Percentiles rank a stretch among this genome's conserved stretches.
phyloP scores from a whole-genome alignment of 2,888 invertebrate species.

The Scaptomyza caliginosa region DNA sequence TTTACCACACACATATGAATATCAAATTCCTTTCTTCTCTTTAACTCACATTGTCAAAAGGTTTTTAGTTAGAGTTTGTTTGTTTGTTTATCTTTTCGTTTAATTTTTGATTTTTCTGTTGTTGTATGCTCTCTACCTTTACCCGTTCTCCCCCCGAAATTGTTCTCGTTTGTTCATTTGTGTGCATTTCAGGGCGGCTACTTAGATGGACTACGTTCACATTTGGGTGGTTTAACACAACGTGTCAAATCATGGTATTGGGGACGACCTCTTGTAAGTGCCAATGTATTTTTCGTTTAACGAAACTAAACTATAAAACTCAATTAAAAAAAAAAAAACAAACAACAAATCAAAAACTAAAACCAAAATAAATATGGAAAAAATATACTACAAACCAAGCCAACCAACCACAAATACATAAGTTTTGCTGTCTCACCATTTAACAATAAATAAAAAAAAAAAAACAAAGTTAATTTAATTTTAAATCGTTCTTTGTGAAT shows the following conservation, averaged over 20 bases:
- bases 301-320: slow-evolving; percentile 60
- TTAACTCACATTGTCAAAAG: slow-evolving; percentile 9
- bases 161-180: slow-evolving; percentile 83
- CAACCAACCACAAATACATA: slow-evolving; percentile 59
- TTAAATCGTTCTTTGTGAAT: slow-evolving; percentile 56
- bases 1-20: slow-evolving; percentile 18
- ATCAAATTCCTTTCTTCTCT: slow-evolving; percentile 27
- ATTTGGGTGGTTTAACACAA: slow-evolving; percentile 98
- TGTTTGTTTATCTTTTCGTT: slow-evolving; percentile 7
- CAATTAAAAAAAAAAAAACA: slow-evolving; percentile 40
- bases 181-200: slow-evolving; percentile 92
- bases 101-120: slow-evolving; percentile 1
- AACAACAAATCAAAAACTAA: slow-evolving; percentile 18
- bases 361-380: slow-evolving; percentile 37
- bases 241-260: slow-evolving; percentile 98
- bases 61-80: slow-evolving; percentile 16
- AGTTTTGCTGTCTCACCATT: slow-evolving; percentile 56
- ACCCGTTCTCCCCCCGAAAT: slow-evolving; percentile 70
- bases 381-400: slow-evolving; percentile 31
- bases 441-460: neutral
- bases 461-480: neutral
- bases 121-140: slow-evolving; percentile 43
- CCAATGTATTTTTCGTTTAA: slow-evolving; percentile 84
- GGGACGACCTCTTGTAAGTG: slow-evolving; percentile 98
- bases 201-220: slow-evolving; percentile 96